These are phyloP conservation scores for Drosophila sordidapex DNA, from an alignment of 2,888 invertebrate genomes.

Conservation along the genomic window DNA sequence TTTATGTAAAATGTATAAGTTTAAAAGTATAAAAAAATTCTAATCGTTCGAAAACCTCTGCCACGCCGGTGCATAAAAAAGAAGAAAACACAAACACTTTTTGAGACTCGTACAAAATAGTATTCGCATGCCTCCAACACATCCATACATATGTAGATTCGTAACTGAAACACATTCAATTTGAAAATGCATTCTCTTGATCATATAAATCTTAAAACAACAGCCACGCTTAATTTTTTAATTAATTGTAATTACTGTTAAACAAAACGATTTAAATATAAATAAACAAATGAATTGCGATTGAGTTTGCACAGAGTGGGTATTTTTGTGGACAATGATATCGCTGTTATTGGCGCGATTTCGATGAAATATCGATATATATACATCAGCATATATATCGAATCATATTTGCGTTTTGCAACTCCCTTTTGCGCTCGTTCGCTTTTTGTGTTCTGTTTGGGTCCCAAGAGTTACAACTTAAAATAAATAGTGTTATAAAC, in stretches of 20 bases:
- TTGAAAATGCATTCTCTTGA: constrained; percentile 68
- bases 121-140: constrained; percentile 55
- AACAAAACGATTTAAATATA: constrained; percentile 70
- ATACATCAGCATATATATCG: constrained; percentile 27
- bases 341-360: background rate
- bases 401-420: constrained; percentile 24
- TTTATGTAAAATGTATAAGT: constrained; percentile 7
- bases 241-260: constrained; percentile 78
- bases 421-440: constrained; percentile 30
- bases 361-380: constrained; percentile 22
- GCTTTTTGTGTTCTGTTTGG: constrained; percentile 51
- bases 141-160: constrained; percentile 67
- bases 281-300: constrained; percentile 54
- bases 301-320: constrained; percentile 1
- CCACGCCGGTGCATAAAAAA: constrained; percentile 46
- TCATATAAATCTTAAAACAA: constrained; percentile 67
- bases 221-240: constrained; percentile 78
- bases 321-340: background rate
- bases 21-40: background rate
- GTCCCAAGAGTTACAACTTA: constrained; percentile 38
- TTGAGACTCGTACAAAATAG: constrained; percentile 62
- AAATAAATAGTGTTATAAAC: constrained; percentile 29
- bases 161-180: constrained; percentile 72
- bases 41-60: constrained; percentile 25
- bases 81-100: constrained; percentile 24